phyloP scores from a whole-genome alignment of 2,797 vertebrate genomes.

The Anguilla obscura region DNA sequence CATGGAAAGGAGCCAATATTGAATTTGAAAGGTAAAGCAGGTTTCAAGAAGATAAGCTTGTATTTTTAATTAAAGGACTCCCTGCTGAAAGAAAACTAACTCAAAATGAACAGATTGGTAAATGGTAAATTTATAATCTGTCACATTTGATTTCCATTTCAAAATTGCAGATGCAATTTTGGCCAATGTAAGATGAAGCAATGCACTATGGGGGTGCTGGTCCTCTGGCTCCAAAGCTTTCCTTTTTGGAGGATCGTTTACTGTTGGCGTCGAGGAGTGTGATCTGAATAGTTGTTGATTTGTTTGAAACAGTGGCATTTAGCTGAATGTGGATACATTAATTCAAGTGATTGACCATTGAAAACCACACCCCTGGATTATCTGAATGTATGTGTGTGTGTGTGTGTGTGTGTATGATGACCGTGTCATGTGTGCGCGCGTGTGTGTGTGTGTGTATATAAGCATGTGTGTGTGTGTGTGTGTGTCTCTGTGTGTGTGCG shows the following conservation, averaged over 20 bases:
- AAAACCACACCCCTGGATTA: not conserved
- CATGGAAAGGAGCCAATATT: not conserved
- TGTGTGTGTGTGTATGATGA: not conserved
- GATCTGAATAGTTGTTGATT: not conserved
- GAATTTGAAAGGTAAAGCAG: conserved; percentile 8
- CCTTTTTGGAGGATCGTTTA: not conserved
- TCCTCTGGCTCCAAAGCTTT: not conserved
- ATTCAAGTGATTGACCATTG: not conserved
- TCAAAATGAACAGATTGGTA: not conserved
- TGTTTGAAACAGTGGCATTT: no score
- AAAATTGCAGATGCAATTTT: not conserved
- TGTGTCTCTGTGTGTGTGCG: not conserved
- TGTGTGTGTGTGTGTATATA: not conserved
- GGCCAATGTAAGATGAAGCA: not conserved
- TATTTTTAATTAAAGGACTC: not conserved
- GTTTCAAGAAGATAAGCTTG: not conserved
- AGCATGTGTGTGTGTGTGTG: not conserved
- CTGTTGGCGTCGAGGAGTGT: not conserved
- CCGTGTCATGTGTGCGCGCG: not conserved
- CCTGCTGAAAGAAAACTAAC: not conserved
- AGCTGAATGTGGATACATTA: not conserved
- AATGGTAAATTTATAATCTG: not conserved
- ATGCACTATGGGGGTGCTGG: not conserved
- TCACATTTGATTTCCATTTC: conserved; percentile 1
- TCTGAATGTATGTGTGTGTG: not conserved